phyloP scores from a whole-genome alignment of 2,113 vertebrate species.

The Caracal caracal region DNA sequence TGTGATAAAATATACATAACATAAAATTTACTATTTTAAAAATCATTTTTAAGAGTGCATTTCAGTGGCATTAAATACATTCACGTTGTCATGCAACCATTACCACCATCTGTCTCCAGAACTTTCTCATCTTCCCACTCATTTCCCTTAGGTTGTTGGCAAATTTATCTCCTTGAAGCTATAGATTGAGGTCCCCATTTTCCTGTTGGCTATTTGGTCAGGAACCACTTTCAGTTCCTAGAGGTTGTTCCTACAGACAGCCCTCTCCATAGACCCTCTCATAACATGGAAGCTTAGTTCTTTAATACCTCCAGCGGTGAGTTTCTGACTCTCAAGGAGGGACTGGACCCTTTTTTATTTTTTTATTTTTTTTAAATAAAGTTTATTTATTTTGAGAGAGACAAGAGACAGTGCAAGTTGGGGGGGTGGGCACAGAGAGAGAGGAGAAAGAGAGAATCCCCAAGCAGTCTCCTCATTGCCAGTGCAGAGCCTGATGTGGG shows the following conservation, averaged over 20 bases:
- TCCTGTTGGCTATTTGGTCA: not conserved
- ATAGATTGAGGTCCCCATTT: not conserved
- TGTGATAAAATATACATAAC: not conserved
- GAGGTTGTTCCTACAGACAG: not conserved
- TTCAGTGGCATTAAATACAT: not conserved
- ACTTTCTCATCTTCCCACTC: not conserved
- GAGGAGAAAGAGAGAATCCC: no score
- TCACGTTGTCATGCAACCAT: not conserved
- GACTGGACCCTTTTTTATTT: not conserved
- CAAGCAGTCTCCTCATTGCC: no score
- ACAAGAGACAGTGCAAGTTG: no score
- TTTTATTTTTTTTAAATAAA: no score
- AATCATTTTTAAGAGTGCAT: not conserved
- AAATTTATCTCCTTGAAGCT: conserved; percentile 33
- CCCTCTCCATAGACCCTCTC: not conserved
- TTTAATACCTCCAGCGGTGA: conserved; percentile 1
- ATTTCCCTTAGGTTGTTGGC: not conserved
- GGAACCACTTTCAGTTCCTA: not conserved
- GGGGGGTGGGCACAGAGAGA: no score
- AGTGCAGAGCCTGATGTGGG: no score
- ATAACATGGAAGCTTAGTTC: not conserved
- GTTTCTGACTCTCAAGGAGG: not conserved
- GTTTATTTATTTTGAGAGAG: no score
- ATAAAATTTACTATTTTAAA: not conserved
- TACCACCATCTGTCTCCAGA: not conserved